phyloP scores from a whole-genome alignment of 2,113 vertebrate species.

The Scartelaos histophorus region DNA sequence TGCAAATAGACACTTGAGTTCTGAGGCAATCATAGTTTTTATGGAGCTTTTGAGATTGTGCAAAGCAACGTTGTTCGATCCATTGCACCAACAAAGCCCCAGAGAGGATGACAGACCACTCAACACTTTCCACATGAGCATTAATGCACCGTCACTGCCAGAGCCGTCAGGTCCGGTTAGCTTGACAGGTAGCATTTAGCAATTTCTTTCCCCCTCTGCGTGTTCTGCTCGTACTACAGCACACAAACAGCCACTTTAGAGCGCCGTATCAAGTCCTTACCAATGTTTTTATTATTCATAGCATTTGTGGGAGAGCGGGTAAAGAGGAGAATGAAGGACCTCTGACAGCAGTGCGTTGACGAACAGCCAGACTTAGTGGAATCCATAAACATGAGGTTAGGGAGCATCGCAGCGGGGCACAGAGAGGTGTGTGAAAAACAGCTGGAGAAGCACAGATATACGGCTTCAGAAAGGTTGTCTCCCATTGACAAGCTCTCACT shows the following conservation, averaged over 20 bases:
- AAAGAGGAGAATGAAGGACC: constrained; percentile 24
- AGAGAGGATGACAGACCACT: constrained; percentile 6
- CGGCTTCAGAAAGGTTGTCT: constrained; percentile 51
- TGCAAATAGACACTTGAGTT: constrained; percentile 22
- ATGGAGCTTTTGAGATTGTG: constrained; percentile 17
- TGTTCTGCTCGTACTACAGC: neutral
- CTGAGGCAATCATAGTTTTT: constrained; percentile 27
- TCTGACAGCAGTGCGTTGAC: constrained; percentile 45
- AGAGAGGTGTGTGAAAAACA: constrained; percentile 10
- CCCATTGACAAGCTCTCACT: constrained; percentile 58
- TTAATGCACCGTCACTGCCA: neutral
- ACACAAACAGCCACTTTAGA: constrained; percentile 10
- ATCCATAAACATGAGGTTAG: constrained; percentile 71
- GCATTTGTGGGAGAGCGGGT: constrained; percentile 18
- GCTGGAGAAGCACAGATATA: constrained; percentile 26
- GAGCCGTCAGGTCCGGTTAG: neutral
- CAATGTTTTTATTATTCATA: constrained; percentile 33
- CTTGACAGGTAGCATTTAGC: constrained; percentile 20
- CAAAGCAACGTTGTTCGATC: constrained; percentile 26
- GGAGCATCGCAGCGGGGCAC: constrained; percentile 39
- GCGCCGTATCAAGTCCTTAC: neutral
- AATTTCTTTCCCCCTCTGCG: constrained; percentile 9
- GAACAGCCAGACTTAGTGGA: constrained; percentile 31
- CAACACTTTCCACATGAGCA: neutral
- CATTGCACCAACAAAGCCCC: constrained; percentile 5